Base-by-base conservation (phyloP, 1,140 invertebrate genomes). In the Drosophila eugracilis region DNA sequence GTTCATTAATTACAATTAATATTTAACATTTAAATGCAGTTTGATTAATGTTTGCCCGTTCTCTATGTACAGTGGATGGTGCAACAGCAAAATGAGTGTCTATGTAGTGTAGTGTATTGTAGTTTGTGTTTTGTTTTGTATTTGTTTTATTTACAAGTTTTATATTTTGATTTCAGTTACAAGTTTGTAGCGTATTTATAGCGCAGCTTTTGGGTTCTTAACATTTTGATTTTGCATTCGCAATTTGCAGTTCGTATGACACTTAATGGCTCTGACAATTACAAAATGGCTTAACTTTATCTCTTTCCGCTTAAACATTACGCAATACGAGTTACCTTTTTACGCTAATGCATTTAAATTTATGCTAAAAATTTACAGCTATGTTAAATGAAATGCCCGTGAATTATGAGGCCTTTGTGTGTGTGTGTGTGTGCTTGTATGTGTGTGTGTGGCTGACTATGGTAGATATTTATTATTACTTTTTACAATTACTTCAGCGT, bases 401-500 rank as follows among this genome's bases (percentile, higher is more conserved):
- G 67, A 85, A 77, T 77, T 70, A 84, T 84, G 70, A 73, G 50
- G 69, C 62, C 70, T 53, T 17, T 19, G 15, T 17, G 37, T 17
- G 9, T 10, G 17, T 21, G 37, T 19, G 32, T 48, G 34, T 65
- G 30, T 71, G 41, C 58, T 12, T 55, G 49, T 53, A 28, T 45
- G 36, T 47, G 41, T 34, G 30, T 60, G 34, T 45, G 17, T 52
- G 17, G 53, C 63, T 45, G 39, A 55, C 57, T 84, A 69, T 63
- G 59, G 75, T 72, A 73, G 76, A 69, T 85, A 74, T 75, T 76
- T 75, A 75, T 88, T 78, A 78, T 85, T 81, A 81, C 70, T 75
- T 89, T 89, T 81, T 90, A 85, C 81, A 88, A 80, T 91, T 91
- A 91, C 77, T 91, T 91, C 55, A 91, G 86, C 79, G 90, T 85